A percentile compares a stretch with the other conserved stretches of the same genome.
These are phyloP conservation scores for Psittacula derbiana DNA, from an alignment of 2,797 vertebrate genomes.

Conservation along the genomic window DNA sequence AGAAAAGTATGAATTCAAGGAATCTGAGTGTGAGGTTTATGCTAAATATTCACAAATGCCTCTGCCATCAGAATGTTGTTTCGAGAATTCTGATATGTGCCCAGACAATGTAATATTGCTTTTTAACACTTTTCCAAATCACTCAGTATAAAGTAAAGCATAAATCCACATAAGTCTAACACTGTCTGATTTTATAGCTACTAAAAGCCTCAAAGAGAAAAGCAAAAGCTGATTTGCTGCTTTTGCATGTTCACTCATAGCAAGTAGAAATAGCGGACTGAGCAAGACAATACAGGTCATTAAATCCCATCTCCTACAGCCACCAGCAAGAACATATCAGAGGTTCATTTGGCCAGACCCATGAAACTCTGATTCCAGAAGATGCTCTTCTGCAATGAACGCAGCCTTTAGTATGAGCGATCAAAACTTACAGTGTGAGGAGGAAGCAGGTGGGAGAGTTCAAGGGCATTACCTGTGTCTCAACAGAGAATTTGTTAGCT, in stretches of 20 bases:
- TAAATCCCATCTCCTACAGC: neutral
- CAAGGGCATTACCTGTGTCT: neutral
- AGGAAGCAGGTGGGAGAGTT: neutral
- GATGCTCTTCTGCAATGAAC: neutral
- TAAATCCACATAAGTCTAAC: neutral
- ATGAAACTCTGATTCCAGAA: neutral
- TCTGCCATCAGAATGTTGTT: neutral
- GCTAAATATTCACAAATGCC: neutral
- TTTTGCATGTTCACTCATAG: neutral
- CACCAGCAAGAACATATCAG: neutral
- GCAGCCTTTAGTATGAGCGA: neutral
- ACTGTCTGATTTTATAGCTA: neutral
- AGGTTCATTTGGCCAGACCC: neutral
- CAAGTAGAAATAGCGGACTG: neutral
- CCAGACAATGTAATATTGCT: neutral
- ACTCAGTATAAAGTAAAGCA: neutral
- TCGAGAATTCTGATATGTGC: neutral
- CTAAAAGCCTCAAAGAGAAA: neutral
- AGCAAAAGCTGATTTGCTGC: neutral
- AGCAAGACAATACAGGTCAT: neutral
- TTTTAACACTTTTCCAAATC: conserved; percentile 2
- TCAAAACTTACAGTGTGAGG: neutral
- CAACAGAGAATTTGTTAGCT: neutral
- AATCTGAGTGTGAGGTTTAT: neutral
- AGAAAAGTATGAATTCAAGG: neutral